Percentiles rank a stretch among this genome's conserved stretches.
These are phyloP conservation scores for Porites australiensis DNA, from an alignment of 64 coral and sea anemone genomes.

Conservation along the genomic window DNA sequence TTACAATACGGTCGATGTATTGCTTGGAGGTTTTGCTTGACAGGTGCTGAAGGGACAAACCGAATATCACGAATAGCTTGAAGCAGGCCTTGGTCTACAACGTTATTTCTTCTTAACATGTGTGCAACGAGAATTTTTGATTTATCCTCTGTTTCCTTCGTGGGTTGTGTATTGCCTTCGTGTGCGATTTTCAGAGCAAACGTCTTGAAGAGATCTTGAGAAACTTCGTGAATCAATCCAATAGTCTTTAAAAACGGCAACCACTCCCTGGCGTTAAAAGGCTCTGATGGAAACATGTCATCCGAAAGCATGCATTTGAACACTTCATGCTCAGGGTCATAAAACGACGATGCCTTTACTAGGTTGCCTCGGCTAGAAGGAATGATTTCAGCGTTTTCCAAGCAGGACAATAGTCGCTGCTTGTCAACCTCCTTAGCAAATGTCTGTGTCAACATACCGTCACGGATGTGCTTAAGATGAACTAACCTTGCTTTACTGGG, in stretches of 20 bases:
- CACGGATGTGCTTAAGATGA: conserved; percentile 34
- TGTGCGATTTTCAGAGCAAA: conserved; percentile 52
- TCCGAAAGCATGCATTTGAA: conserved; percentile 54
- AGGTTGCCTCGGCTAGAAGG: not conserved
- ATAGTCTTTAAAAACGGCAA: conserved; percentile 25
- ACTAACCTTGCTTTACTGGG: not conserved
- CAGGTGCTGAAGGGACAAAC: conserved; percentile 13
- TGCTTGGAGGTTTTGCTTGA: conserved; percentile 7
- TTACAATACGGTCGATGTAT: conserved; percentile 20
- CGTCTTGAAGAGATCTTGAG: not conserved
- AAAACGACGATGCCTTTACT: conserved; percentile 45
- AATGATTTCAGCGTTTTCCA: conserved; percentile 37
- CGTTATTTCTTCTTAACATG: conserved; percentile 9
- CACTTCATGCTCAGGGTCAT: conserved; percentile 38
- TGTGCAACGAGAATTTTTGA: conserved; percentile 32
- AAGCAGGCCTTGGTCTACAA: conserved; percentile 33
- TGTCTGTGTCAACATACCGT: not conserved
- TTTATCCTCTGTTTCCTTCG: not conserved
- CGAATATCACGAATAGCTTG: conserved; percentile 29
- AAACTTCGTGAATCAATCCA: conserved; percentile 48
- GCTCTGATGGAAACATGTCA: conserved; percentile 52
- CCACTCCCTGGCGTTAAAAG: conserved; percentile 25
- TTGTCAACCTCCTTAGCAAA: not conserved
- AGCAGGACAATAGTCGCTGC: not conserved
- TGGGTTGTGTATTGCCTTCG: conserved; percentile 23